Evolutionary conservation across 2,797 vertebrate genomes (phyloP).

Genomic region (Menidia menidia): DNA sequence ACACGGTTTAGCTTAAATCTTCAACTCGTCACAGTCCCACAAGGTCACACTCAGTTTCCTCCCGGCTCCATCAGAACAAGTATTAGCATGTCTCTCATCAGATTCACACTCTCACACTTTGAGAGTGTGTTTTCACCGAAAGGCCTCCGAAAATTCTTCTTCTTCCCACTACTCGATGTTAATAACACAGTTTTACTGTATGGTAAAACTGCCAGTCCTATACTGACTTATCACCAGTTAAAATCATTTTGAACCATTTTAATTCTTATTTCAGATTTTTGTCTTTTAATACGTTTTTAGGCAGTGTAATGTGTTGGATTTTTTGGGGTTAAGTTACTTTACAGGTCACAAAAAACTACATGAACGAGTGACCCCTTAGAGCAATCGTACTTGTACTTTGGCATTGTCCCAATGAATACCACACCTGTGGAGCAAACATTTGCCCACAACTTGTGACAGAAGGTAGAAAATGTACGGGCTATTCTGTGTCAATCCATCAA

Average conservation of each 20-base stretch:
- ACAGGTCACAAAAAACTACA: no score
- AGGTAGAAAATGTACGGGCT: neutral
- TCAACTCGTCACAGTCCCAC: conserved; percentile 15
- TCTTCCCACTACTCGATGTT: neutral
- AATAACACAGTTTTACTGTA: no score
- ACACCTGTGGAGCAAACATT: neutral
- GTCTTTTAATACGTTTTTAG: neutral
- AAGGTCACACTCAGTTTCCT: conserved; percentile 30
- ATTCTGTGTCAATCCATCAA: neutral
- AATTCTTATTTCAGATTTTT: neutral
- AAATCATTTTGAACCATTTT: neutral
- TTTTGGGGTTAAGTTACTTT: no score
- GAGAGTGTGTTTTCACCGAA: conserved; percentile 8
- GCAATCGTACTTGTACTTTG: no score
- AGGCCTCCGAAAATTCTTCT: neutral
- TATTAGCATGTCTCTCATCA: conserved; percentile 17
- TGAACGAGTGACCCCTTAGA: neutral
- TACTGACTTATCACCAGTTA: no score
- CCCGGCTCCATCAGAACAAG: conserved; percentile 15
- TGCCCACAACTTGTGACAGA: neutral
- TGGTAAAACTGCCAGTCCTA: no score
- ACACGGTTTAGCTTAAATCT: conserved; percentile 20
- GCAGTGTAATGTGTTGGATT: no score
- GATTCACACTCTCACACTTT: conserved; percentile 15
- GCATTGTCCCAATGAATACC: neutral